phyloP scores from a whole-genome alignment of 92 coral and sea anemone genomes.

The Isaurus tuberculatus region DNA sequence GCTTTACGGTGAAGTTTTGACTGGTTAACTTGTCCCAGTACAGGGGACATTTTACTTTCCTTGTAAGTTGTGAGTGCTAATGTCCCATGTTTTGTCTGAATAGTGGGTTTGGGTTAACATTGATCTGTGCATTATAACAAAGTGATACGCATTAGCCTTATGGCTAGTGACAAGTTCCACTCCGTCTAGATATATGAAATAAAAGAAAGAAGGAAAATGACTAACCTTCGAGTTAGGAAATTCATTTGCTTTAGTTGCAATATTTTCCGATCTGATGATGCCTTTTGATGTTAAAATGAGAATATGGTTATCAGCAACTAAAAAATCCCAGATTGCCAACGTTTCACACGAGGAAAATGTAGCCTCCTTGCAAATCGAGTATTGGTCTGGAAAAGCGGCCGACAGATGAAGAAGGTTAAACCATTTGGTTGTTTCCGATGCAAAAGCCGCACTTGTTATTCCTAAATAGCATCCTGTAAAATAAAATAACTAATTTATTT shows the following conservation, averaged over 20 bases:
- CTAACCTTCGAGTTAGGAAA: constrained; percentile 39
- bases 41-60: too few relatives aligned
- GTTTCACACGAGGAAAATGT: constrained; percentile 67
- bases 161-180: not conserved
- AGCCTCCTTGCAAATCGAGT: constrained; percentile 81
- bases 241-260: constrained; percentile 39
- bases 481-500: not conserved
- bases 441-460: constrained; percentile 82
- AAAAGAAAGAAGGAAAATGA: not conserved
- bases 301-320: constrained; percentile 69
- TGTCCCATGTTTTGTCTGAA: too few relatives aligned
- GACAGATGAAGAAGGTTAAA: constrained; percentile 79
- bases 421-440: constrained; percentile 81
- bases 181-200: not conserved
- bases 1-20: too few relatives aligned
- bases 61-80: too few relatives aligned
- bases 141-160: too few relatives aligned
- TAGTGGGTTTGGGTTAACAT: too few relatives aligned
- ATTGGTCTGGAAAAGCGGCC: constrained; percentile 61
- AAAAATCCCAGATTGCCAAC: constrained; percentile 73
- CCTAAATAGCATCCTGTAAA: constrained; percentile 84
- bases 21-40: too few relatives aligned
- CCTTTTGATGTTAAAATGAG: constrained; percentile 87
- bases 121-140: too few relatives aligned
- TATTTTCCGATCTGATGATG: constrained; percentile 69